phyloP scores from a whole-genome alignment of 2,113 vertebrate species.

The Hyperopisus bebe region DNA sequence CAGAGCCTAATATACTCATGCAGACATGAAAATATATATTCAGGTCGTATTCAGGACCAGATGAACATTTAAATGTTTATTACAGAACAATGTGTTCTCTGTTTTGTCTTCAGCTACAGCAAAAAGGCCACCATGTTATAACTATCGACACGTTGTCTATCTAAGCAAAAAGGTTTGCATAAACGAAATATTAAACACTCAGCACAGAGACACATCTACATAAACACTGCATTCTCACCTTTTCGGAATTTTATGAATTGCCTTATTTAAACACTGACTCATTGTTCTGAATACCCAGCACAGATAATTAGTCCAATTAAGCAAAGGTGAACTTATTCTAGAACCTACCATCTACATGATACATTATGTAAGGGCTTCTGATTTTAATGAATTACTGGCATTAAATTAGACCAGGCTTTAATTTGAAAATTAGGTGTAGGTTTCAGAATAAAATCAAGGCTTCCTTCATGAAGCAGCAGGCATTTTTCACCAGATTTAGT shows the following conservation, averaged over 20 bases:
- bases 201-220: not conserved
- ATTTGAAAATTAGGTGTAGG: not conserved
- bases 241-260: not conserved
- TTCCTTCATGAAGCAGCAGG: not conserved
- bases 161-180: constrained; percentile 11
- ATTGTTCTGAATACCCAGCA: not conserved
- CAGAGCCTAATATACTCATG: not conserved
- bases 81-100: not conserved
- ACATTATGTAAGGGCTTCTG: not conserved
- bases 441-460: not conserved
- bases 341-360: not conserved
- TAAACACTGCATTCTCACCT: not conserved
- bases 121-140: not conserved
- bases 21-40: not conserved
- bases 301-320: not conserved
- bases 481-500: not conserved
- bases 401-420: constrained; percentile 14
- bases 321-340: not conserved
- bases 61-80: constrained; percentile 8
- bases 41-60: not conserved
- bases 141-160: not conserved
- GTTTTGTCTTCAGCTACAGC: not conserved
- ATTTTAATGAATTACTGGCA: not conserved
- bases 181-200: not conserved
- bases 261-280: not conserved